Evolutionary conservation across 2,888 invertebrate genomes (phyloP).

Genomic region (Diadegma fenestrale): DNA sequence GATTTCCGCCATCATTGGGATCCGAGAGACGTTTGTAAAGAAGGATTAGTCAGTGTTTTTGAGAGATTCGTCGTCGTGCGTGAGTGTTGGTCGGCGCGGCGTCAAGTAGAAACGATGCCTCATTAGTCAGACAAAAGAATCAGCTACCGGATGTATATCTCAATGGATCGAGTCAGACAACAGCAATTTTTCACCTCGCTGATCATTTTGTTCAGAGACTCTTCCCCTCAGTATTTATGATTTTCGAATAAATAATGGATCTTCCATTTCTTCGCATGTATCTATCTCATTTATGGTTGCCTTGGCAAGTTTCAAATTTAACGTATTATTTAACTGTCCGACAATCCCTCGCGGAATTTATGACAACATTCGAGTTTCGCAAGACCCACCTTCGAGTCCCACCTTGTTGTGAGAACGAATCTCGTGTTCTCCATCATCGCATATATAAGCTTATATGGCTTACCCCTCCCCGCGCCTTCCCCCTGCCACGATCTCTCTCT

Average conservation of each 20-base stretch:
- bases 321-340: conserved; percentile 24
- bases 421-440: conserved; percentile 24
- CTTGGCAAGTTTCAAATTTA: conserved; percentile 8
- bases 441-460: conserved; percentile 5
- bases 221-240: background rate
- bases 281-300: conserved; percentile 28
- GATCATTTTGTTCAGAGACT: conserved; percentile 14
- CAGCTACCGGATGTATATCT: conserved; percentile 29
- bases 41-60: conserved; percentile 29
- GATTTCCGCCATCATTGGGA: conserved; percentile 3
- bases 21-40: conserved; percentile 9
- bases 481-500: too few species aligned
- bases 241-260: conserved; percentile 30
- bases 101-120: conserved; percentile 58
- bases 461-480: conserved; percentile 11
- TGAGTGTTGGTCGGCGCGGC: background rate
- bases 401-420: conserved; percentile 43
- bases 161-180: background rate
- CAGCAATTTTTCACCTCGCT: conserved; percentile 23
- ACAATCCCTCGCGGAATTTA: conserved; percentile 50
- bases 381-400: conserved; percentile 56
- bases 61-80: background rate
- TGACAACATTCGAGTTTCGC: conserved; percentile 48
- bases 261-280: background rate
- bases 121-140: conserved; percentile 58